phyloP scores from a whole-genome alignment of 2,888 invertebrate species.

The Altica lythri region DNA sequence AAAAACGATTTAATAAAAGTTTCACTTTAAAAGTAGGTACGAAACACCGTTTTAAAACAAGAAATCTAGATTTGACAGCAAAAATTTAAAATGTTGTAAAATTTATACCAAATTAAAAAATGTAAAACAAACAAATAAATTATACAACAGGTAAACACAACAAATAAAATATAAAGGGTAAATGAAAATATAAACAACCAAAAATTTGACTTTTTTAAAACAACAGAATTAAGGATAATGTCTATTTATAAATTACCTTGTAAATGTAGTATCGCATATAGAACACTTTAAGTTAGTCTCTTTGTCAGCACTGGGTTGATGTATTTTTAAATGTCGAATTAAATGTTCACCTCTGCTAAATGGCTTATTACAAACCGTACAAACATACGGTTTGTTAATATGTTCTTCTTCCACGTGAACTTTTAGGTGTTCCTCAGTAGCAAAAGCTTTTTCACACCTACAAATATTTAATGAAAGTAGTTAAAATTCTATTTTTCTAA shows the following conservation, averaged over 20 bases:
- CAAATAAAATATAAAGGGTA: too few species aligned
- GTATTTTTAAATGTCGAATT: slow-evolving; percentile 56
- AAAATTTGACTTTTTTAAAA: too few species aligned
- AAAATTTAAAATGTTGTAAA: too few species aligned
- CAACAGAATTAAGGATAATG: slow-evolving; percentile 12
- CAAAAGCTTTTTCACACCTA: slow-evolving; percentile 47
- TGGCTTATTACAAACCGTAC: slow-evolving; percentile 55
- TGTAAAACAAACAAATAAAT: too few species aligned
- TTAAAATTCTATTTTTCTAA: not conserved
- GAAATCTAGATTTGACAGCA: too few species aligned
- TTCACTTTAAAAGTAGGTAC: too few species aligned
- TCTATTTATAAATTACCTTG: slow-evolving; percentile 44
- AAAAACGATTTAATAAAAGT: too few species aligned
- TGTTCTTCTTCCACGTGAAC: slow-evolving; percentile 56
- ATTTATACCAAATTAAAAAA: too few species aligned
- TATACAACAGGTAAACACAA: too few species aligned
- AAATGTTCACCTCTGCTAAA: slow-evolving; percentile 56
- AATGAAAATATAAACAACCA: too few species aligned
- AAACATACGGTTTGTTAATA: slow-evolving; percentile 56
- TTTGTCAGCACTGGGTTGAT: slow-evolving; percentile 47
- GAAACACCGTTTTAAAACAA: too few species aligned
- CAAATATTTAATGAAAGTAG: not conserved
- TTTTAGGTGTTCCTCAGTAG: slow-evolving; percentile 51
- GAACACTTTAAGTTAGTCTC: slow-evolving; percentile 53
- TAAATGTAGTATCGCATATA: slow-evolving; percentile 54